Conservation (phyloP, 2,113 vertebrate genomes). For the Neodon shergylaensis region DNA sequence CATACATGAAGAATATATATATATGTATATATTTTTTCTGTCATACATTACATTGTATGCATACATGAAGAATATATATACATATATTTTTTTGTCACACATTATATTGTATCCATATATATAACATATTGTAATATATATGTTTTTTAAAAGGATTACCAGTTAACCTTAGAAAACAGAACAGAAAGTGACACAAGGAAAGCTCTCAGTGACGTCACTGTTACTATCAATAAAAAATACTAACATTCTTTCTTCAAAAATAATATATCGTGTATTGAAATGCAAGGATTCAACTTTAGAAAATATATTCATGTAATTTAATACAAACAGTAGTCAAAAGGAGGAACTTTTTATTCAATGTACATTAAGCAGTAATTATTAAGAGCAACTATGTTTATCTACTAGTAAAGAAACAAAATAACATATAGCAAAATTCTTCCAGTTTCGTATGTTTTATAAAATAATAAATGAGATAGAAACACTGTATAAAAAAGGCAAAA, state of each 20-base stretch:
- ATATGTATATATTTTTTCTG: too few species aligned
- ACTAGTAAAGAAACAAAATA: not conserved
- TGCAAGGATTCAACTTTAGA: not conserved
- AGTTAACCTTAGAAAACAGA: conserved; percentile 19
- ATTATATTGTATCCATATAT: not conserved
- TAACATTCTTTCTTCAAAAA: conserved; percentile 23
- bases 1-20: too few species aligned
- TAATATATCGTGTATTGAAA: not conserved
- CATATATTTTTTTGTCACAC: too few species aligned
- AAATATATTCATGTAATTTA: not conserved
- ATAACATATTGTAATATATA: not conserved
- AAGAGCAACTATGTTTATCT: not conserved
- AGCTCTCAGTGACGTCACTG: not conserved
- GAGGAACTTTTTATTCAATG: not conserved
- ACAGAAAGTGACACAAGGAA: not conserved
- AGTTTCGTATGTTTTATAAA: not conserved
- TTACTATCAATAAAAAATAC: not conserved
- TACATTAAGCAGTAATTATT: not conserved
- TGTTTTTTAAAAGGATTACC: not conserved
- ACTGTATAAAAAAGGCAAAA: not conserved
- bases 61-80: not conserved
- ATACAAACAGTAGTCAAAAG: not conserved
- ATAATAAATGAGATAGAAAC: not conserved
- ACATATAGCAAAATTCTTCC: not conserved
- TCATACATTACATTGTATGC: not conserved